Percentiles rank a stretch among this genome's conserved stretches.
Evolutionary conservation across 2,113 vertebrate genomes (phyloP).

Genomic region (Ceuthmochares aereus): DNA sequence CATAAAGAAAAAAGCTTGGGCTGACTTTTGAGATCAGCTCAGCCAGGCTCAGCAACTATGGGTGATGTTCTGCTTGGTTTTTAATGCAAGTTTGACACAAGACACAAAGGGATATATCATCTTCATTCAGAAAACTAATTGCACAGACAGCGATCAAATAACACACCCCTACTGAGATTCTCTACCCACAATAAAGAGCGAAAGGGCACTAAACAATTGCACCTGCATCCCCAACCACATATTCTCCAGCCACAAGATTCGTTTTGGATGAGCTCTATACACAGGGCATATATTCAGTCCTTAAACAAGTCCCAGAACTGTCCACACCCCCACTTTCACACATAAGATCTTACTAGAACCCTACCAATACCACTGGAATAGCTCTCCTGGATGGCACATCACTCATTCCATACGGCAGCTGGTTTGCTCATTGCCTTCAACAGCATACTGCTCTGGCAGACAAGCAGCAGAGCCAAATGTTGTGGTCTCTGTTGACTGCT

Average conservation of each 20-base stretch:
- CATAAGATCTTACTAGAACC: background rate
- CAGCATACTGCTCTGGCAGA: background rate
- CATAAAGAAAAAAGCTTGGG: background rate
- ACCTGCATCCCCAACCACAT: background rate
- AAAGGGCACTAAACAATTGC: background rate
- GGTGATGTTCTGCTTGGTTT: background rate
- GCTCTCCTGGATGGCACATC: background rate
- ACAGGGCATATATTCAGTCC: accelerated
- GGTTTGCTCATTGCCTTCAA: background rate
- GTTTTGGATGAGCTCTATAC: background rate
- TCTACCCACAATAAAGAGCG: background rate
- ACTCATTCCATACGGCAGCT: background rate
- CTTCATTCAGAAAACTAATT: background rate
- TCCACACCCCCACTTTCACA: background rate
- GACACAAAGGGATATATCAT: background rate
- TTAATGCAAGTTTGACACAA: background rate
- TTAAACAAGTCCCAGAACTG: background rate
- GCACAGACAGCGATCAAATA: background rate
- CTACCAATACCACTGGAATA: background rate
- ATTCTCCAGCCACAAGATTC: background rate
- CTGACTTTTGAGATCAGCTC: background rate
- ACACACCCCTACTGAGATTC: background rate
- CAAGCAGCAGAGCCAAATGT: background rate
- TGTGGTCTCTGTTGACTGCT: background rate
- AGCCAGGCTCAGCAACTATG: background rate